phyloP scores from a whole-genome alignment of 2,888 invertebrate genomes.

The Oeneis ivallda region DNA sequence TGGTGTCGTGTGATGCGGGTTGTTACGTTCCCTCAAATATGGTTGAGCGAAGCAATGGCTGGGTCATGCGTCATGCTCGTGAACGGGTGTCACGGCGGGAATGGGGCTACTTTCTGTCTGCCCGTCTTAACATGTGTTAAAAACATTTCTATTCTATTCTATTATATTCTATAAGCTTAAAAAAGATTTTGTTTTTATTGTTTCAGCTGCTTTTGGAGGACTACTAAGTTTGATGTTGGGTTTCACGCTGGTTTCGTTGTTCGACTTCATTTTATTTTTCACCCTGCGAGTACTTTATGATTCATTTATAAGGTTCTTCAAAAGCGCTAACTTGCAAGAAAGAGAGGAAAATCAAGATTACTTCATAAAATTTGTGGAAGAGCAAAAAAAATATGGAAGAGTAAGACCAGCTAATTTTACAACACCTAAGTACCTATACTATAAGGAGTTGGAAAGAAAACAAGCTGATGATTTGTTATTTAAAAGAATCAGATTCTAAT shows the following conservation, averaged over 20 bases:
- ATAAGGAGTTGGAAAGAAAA: constrained; percentile 11
- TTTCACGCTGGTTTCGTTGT: constrained; percentile 85
- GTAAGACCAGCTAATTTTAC: constrained; percentile 13
- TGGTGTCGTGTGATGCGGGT: no score
- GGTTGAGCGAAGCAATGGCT: no score
- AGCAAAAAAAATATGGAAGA: constrained; percentile 27
- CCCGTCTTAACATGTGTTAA: no score
- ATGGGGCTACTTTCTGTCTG: no score
- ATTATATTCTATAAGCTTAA: no score
- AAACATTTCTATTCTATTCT: no score
- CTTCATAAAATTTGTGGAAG: constrained; percentile 32
- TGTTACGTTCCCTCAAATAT: no score
- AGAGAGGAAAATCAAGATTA: constrained; percentile 5
- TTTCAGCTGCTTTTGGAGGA: constrained; percentile 87
- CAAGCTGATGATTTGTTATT: constrained; percentile 3
- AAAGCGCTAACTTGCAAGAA: background rate
- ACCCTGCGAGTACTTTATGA: constrained; percentile 77
- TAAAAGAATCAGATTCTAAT: constrained; percentile 18
- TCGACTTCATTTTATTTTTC: constrained; percentile 85
- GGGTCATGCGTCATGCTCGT: no score
- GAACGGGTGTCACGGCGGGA: no score
- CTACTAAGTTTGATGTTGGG: constrained; percentile 86
- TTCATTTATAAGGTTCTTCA: constrained; percentile 18
- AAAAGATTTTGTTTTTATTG: constrained; percentile 20
- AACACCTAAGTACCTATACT: background rate